Evolutionary conservation across 2,888 invertebrate genomes (phyloP).

Genomic region (Achlya flavicornis): DNA sequence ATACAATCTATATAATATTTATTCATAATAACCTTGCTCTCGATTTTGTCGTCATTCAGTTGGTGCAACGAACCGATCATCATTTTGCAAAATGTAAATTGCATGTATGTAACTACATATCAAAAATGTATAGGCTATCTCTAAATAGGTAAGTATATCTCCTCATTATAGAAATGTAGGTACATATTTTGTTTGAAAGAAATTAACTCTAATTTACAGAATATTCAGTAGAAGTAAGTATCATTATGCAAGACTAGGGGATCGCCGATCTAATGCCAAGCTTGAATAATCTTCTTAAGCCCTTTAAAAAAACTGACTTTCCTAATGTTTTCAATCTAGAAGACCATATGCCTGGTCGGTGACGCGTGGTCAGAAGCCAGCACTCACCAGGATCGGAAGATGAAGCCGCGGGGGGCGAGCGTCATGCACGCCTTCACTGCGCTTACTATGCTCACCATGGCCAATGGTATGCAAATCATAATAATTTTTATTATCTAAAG

Average conservation of each 20-base stretch:
- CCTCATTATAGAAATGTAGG: too few relatives aligned
- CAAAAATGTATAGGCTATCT: background rate
- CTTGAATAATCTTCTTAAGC: too few relatives aligned
- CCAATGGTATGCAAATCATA: slow-evolving; percentile 85
- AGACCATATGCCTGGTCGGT: slow-evolving; percentile 74
- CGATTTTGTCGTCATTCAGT: slow-evolving; percentile 66
- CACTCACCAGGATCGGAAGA: slow-evolving; percentile 60
- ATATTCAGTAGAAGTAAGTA: too few relatives aligned
- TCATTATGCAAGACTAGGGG: too few relatives aligned
- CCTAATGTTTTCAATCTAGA: slow-evolving; percentile 32
- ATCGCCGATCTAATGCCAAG: too few relatives aligned
- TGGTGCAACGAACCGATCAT: slow-evolving; percentile 61
- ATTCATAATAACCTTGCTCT: slow-evolving; percentile 66
- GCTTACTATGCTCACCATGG: slow-evolving; percentile 92
- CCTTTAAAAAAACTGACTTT: background rate
- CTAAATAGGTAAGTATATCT: too few relatives aligned
- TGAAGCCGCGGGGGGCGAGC: slow-evolving; percentile 81
- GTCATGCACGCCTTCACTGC: slow-evolving; percentile 95
- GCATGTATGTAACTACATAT: background rate
- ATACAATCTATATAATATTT: slow-evolving; percentile 43
- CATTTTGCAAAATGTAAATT: slow-evolving; percentile 45
- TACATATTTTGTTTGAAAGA: too few relatives aligned
- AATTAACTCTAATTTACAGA: too few relatives aligned
- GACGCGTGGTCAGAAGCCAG: slow-evolving; percentile 47
- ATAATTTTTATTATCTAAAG: background rate